Conservation (phyloP, 1,140 invertebrate species). For the Eupristina koningsbergeri region DNA sequence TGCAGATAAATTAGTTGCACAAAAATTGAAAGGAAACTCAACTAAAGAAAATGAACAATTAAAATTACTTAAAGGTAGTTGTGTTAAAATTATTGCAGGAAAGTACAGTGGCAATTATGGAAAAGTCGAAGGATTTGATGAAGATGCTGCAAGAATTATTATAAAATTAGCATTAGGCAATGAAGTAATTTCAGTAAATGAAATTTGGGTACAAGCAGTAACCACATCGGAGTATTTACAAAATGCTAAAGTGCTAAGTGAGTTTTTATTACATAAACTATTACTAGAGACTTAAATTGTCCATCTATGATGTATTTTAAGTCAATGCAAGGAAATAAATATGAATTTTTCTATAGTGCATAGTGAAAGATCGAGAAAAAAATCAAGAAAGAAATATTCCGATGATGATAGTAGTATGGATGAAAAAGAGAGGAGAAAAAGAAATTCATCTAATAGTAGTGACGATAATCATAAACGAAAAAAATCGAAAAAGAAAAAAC, state of each 20-base stretch:
- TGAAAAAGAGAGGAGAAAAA: constrained; percentile 57
- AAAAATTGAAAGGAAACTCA: constrained; percentile 71
- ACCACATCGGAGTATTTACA: constrained; percentile 84
- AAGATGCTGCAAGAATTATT: constrained; percentile 85
- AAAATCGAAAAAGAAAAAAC: constrained; percentile 61
- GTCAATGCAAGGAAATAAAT: constrained; percentile 41
- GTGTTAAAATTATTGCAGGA: constrained; percentile 82
- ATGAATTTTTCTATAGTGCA: constrained; percentile 49
- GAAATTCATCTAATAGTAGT: constrained; percentile 59
- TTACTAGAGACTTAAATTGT: constrained; percentile 56
- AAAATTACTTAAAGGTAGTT: constrained; percentile 79
- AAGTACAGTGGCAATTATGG: constrained; percentile 86
- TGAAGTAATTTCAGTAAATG: constrained; percentile 81
- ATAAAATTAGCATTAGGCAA: constrained; percentile 84
- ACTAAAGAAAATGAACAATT: constrained; percentile 77
- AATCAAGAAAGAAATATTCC: constrained; percentile 53
- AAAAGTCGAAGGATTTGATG: constrained; percentile 88
- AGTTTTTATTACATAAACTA: constrained; percentile 64
- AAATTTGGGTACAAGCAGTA: constrained; percentile 84
- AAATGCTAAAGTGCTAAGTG: constrained; percentile 87
- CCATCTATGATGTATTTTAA: constrained; percentile 28
- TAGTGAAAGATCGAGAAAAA: constrained; percentile 50
- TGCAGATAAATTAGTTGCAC: constrained; percentile 81
- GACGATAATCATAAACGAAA: too few relatives aligned
- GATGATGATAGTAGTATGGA: constrained; percentile 56